Conservation (phyloP, 2,113 vertebrate species). For the Nibea coibor region DNA sequence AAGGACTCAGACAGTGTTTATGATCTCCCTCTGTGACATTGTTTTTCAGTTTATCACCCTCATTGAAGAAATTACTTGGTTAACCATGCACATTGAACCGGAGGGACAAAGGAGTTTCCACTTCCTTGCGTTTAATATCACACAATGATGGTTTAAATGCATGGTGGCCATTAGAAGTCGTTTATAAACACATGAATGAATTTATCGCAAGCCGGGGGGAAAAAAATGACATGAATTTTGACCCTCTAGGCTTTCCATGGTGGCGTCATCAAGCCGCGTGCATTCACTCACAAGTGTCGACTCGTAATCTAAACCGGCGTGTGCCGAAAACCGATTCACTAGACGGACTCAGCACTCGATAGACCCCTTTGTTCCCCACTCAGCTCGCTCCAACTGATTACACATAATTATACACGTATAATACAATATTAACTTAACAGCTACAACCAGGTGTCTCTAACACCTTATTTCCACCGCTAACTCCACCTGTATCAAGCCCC, state of each 20-base stretch:
- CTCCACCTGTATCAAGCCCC: not conserved
- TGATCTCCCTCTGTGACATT: too few species aligned
- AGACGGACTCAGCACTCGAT: not conserved
- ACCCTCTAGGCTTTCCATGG: not conserved
- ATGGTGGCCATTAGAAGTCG: too few species aligned
- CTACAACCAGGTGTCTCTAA: rapidly evolving
- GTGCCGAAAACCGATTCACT: not conserved
- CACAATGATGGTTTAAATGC: too few species aligned
- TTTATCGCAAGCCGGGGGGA: too few species aligned
- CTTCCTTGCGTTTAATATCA: too few species aligned
- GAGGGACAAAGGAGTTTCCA: too few species aligned
- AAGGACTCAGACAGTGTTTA: too few species aligned
- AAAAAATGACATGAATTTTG: too few species aligned
- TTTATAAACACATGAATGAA: too few species aligned
- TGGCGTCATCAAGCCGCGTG: conserved; percentile 40
- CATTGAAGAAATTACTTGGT: too few species aligned
- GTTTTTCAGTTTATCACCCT: too few species aligned
- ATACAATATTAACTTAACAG: not conserved
- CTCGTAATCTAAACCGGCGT: not conserved
- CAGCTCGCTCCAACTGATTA: not conserved
- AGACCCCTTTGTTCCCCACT: not conserved
- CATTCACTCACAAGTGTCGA: not conserved
- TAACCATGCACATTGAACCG: too few species aligned
- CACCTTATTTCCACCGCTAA: not conserved
- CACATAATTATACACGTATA: rapidly evolving